Percentiles rank a stretch among this genome's conserved stretches.
Evolutionary conservation across 2,797 vertebrate species (phyloP).

Genomic region (Propithecus perrieri): DNA sequence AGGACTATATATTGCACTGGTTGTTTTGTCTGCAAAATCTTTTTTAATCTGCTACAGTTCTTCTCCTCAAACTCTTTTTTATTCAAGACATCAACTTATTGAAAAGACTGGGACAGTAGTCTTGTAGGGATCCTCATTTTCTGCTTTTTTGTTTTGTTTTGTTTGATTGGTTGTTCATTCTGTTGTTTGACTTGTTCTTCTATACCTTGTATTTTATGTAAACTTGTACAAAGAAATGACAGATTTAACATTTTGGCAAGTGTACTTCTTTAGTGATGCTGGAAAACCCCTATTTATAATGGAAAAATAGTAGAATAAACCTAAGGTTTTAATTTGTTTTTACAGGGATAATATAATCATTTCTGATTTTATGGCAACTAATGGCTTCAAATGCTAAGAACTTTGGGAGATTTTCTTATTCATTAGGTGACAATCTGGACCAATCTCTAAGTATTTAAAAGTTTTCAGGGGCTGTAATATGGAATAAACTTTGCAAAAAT

Average conservation of each 20-base stretch:
- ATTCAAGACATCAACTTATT: neutral
- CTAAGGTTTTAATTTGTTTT: slow-evolving; percentile 75
- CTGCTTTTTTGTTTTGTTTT: neutral
- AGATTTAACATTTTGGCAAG: slow-evolving; percentile 52
- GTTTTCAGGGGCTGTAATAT: neutral
- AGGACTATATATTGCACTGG: neutral
- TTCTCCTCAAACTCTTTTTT: neutral
- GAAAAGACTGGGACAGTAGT: neutral
- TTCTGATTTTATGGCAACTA: slow-evolving; percentile 68
- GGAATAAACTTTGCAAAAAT: slow-evolving; percentile 68
- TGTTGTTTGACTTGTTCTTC: slow-evolving; percentile 38
- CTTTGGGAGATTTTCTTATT: slow-evolving; percentile 74
- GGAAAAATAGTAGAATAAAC: slow-evolving; percentile 63
- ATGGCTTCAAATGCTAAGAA: slow-evolving; percentile 56
- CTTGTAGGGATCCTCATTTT: neutral
- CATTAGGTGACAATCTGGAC: slow-evolving; percentile 76
- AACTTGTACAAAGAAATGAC: slow-evolving; percentile 20
- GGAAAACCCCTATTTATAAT: slow-evolving; percentile 62
- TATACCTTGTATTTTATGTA: slow-evolving; percentile 5
- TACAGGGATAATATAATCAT: slow-evolving; percentile 72
- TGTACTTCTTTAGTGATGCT: slow-evolving; percentile 13
- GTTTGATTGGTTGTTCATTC: neutral
- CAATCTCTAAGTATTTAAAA: slow-evolving; percentile 64
- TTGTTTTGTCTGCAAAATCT: neutral
- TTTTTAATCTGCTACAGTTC: neutral